Base-by-base conservation (phyloP, 2,888 invertebrate species). In the Macrophya annulata region DNA sequence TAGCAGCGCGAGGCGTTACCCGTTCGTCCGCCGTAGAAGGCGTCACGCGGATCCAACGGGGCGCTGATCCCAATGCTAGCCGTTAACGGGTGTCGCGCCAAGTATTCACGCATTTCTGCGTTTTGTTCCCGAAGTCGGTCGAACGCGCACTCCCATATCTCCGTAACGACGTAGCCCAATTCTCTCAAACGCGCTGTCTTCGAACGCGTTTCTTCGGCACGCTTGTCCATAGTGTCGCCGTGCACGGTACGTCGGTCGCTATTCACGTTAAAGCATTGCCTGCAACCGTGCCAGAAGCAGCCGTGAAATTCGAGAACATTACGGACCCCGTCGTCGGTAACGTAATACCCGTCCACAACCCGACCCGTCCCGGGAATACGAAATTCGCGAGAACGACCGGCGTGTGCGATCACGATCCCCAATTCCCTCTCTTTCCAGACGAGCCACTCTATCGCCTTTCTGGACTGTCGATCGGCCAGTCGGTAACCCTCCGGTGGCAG, bases 21-120 rank as follows among this genome's bases (percentile, higher is more conserved):
- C 6, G 90, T 90, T 12, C 90, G 86, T 17, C 90, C 91, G 9
- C 90, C 90, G 84, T 86, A 90, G 84, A 90, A 90, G n/a, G 87
- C 87, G 84, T 90, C 88, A 10, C 90, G 71, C 6, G 89, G 88
- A 55, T 89, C 87, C 4, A 65, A 55, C 6, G 65, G 12, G n/a
- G 5, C 25, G 59, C 88, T 87, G 4, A 17, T 31, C n/a, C 21
- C 43, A 15, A 25, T 9, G 1, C 9, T 8, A 6, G 15, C n/a
- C n/a, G 40, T 65, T 25, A 76, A 25, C 10, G 62, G 77, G 43
- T 76, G 17, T 0, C 2, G 12, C 0, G 31, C 21, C 4, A 79
- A n/a, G 17, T 37, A 85, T 21, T 51, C n/a, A 15, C n/a, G 48
- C 68, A 79, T 79, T 55, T 82, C 17, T 8, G 6, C 12, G 17